phyloP scores from a whole-genome alignment of 2,797 vertebrate species.

The Pogonophryne albipinna region DNA sequence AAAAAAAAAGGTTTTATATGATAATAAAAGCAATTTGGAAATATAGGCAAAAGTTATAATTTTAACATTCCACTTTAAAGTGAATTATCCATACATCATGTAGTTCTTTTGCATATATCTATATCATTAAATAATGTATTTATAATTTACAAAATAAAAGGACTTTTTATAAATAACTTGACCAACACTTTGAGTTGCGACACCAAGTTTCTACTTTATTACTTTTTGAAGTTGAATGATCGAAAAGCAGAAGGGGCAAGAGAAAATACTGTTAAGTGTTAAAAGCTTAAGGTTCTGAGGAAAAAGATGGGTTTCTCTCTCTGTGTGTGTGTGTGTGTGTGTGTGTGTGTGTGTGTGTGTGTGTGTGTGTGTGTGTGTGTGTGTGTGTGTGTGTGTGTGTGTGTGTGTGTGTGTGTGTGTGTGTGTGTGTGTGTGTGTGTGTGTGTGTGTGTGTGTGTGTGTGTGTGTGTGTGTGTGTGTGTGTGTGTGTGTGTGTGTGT shows the following conservation, averaged over 20 bases:
- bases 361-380: slow-evolving; percentile 41
- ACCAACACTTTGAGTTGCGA: neutral
- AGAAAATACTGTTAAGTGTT: slow-evolving; percentile 10
- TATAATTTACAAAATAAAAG: neutral
- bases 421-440: slow-evolving; percentile 41
- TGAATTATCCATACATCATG: neutral
- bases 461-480: slow-evolving; percentile 28
- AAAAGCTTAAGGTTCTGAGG: slow-evolving; percentile 40
- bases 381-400: slow-evolving; percentile 49
- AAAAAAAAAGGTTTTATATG: too few species aligned
- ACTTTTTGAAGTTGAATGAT: slow-evolving; percentile 54
- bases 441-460: slow-evolving; percentile 49
- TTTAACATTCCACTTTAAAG: neutral
- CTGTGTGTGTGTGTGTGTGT: slow-evolving; percentile 51
- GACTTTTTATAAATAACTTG: neutral
- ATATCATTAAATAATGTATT: neutral
- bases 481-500: slow-evolving; percentile 41
- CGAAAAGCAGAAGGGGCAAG: slow-evolving; percentile 24
- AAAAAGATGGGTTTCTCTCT: slow-evolving; percentile 56
- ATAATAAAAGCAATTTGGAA: neutral
- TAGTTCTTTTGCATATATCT: neutral
- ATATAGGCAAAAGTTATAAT: neutral
- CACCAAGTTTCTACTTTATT: slow-evolving; percentile 18
- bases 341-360: slow-evolving; percentile 28
- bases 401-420: slow-evolving; percentile 28